phyloP scores from a whole-genome alignment of 2,797 vertebrate species.

The Coilia nasus region DNA sequence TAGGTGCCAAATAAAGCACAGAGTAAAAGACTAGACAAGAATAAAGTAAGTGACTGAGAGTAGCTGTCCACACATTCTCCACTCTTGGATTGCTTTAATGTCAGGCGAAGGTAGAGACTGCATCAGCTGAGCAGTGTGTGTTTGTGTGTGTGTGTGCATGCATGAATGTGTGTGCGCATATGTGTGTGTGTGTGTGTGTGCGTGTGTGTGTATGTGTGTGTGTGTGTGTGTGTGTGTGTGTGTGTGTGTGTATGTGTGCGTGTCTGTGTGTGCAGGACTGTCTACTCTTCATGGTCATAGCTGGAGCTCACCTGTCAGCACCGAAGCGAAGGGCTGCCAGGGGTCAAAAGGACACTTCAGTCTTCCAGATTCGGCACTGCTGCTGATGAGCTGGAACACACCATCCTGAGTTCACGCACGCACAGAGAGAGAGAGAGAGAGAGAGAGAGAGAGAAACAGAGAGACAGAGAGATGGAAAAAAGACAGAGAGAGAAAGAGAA shows the following conservation, averaged over 20 bases:
- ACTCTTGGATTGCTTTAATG: not conserved
- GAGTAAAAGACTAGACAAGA: not conserved
- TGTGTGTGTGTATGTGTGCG: not conserved
- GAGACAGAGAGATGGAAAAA: no score
- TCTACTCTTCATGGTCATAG: not conserved
- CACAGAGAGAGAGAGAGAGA: constrained; percentile 2
- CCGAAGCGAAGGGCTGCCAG: constrained; percentile 90
- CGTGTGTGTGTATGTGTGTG: not conserved
- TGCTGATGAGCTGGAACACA: constrained; percentile 81
- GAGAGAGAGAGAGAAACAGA: not conserved
- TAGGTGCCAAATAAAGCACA: no score
- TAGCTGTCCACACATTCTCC: not conserved
- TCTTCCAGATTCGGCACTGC: constrained; percentile 90
- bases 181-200: no score
- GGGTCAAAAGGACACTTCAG: constrained; percentile 98
- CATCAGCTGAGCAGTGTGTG: no score
- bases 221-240: not conserved
- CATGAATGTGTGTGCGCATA: not conserved
- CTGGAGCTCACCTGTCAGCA: constrained; percentile 87
- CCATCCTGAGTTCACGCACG: constrained; percentile 76
- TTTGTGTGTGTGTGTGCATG: not conserved
- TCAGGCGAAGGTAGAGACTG: no score
- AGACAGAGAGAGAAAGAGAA: constrained; percentile 41
- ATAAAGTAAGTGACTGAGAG: not conserved
- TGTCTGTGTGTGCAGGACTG: not conserved